Base-by-base conservation (phyloP, 2,113 vertebrate species). In the Maccullochella peelii region DNA sequence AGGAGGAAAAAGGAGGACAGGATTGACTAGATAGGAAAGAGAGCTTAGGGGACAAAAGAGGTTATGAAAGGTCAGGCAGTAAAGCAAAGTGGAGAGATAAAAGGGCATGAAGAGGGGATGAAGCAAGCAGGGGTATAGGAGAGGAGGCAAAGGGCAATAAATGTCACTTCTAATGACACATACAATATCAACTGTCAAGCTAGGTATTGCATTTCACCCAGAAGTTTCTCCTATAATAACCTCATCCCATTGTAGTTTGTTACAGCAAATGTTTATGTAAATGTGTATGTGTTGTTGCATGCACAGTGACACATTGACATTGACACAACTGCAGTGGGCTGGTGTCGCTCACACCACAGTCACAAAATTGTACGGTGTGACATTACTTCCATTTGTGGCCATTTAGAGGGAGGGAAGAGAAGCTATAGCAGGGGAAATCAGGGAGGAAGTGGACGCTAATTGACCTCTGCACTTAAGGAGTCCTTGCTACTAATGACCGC, bases 401-500 rank as follows among this genome's bases (percentile, higher is more conserved):
- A 52, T 50, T 15, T 77, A 70, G 72, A 79, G 44, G 4, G 49
- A 88, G 42, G 18, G 6, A 47, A 44, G 40, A 50, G 21, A 47
- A 74, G 76, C 47, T 69, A 54, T 5, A 42, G 72, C 54, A 42
- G 33, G 30, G 20, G 15, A 36, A 85, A 85, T 78, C 54, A 78
- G 61, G 59, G n/a, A 79, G 59, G 78, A 83, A 86, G 82, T 87
- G 58, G 44, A 50, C 2, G 21, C 55, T 88, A 87, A 92, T 86
- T 89, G 79, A 92, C 91, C 86, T 80, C 84, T 89, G 65, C 70
- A 89, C 75, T 89, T 86, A 77, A 88, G 27, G 21, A 89, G 86
- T 90, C 79, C 80, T 90, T 91, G 73, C 30, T 59, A 68, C 73
- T 89, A 88, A 91, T 89, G 80, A 84, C 81, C 63, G 23, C 79